These are phyloP conservation scores for Camptogramma bilineatum DNA, from an alignment of 2,888 invertebrate species.

Conservation along the genomic window DNA sequence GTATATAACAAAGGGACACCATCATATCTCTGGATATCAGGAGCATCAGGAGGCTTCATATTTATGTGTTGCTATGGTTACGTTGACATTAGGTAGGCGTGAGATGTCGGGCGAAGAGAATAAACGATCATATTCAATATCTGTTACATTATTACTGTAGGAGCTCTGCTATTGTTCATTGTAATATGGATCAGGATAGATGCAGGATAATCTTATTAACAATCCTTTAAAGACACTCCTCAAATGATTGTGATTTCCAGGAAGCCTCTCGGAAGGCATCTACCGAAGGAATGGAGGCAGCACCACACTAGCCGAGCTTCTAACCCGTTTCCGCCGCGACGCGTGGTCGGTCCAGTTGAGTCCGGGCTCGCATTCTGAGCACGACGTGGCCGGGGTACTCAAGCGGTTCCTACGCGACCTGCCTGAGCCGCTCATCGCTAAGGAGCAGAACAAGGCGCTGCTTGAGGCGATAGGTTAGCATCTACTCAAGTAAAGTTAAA, in stretches of 20 bases:
- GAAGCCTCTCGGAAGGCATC: slow-evolving; percentile 94
- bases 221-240: too few relatives aligned
- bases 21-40: too few relatives aligned
- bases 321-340: slow-evolving; percentile 91
- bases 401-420: slow-evolving; percentile 96
- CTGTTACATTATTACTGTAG: too few relatives aligned
- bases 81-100: too few relatives aligned
- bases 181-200: too few relatives aligned
- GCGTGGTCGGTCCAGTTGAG: slow-evolving; percentile 94
- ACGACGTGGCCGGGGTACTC: slow-evolving; percentile 94
- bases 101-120: too few relatives aligned
- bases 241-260: slow-evolving; percentile 63
- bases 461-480: slow-evolving; percentile 87
- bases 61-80: too few relatives aligned
- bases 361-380: slow-evolving; percentile 90
- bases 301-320: slow-evolving; percentile 89
- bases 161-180: too few relatives aligned
- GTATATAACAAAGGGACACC: too few relatives aligned
- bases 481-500: slow-evolving; percentile 1
- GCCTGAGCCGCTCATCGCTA: slow-evolving; percentile 92
- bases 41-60: too few relatives aligned
- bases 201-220: too few relatives aligned
- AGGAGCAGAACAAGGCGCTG: slow-evolving; percentile 88
- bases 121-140: too few relatives aligned
- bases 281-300: slow-evolving; percentile 94